phyloP scores from a whole-genome alignment of 2,113 vertebrate species.

The Ptilonorhynchus violaceus region DNA sequence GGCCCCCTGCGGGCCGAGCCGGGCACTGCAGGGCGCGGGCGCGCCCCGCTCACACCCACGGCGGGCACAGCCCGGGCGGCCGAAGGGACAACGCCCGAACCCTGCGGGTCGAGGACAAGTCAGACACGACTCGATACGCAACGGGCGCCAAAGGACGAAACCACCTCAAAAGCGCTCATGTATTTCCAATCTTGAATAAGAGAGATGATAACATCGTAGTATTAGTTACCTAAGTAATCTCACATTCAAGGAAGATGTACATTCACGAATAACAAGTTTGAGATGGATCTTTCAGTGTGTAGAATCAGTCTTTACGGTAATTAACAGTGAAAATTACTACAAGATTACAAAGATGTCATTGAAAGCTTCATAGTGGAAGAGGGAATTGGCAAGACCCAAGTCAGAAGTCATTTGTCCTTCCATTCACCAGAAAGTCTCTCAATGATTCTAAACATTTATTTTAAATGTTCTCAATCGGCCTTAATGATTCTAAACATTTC shows the following conservation, averaged over 20 bases:
- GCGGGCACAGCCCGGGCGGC: background rate
- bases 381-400: background rate
- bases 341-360: background rate
- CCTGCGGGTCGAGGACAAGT: rapidly evolving
- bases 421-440: background rate
- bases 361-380: background rate
- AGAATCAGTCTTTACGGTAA: background rate
- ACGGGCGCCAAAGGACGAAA: background rate
- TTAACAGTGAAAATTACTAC: background rate
- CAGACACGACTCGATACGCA: too few species aligned
- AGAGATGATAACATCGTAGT: background rate
- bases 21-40: background rate
- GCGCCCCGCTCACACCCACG: rapidly evolving
- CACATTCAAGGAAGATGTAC: background rate
- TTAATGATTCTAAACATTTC: background rate
- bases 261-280: background rate
- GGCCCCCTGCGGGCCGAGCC: background rate
- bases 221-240: background rate
- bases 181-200: background rate
- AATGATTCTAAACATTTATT: background rate
- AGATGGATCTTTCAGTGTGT: background rate
- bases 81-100: background rate
- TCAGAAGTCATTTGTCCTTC: background rate
- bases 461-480: too few species aligned
- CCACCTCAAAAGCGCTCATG: rapidly evolving